A percentile compares a stretch with the other conserved stretches of the same genome.
These are phyloP conservation scores for Sinelater perroti DNA, from an alignment of 2,888 invertebrate genomes.

Conservation along the genomic window DNA sequence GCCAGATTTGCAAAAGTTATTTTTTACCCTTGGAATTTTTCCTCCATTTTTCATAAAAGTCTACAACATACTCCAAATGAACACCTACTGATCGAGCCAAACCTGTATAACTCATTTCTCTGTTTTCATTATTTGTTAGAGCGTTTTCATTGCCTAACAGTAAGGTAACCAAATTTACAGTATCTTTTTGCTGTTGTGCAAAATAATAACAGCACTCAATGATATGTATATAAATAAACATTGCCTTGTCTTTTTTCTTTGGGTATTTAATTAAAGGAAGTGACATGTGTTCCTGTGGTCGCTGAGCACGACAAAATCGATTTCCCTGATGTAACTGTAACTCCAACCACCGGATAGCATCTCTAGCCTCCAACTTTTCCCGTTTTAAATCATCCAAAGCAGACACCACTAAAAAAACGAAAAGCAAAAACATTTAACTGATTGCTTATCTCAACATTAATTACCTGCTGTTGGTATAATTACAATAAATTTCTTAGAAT, in stretches of 20 bases:
- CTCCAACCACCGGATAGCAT: conserved; percentile 94
- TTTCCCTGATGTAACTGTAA: conserved; percentile 86
- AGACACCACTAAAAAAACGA: conserved; percentile 82
- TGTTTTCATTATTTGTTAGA: conserved; percentile 61
- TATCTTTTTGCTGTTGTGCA: conserved; percentile 66
- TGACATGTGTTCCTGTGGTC: conserved; percentile 80
- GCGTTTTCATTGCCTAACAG: conserved; percentile 70
- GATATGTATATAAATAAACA: conserved; percentile 80
- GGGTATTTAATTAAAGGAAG: conserved; percentile 78
- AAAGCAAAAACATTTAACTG: background rate
- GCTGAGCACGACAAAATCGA: conserved; percentile 86
- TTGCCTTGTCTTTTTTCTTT: conserved; percentile 78
- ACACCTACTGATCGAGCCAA: conserved; percentile 84
- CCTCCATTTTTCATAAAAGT: conserved; percentile 88
- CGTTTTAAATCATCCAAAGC: conserved; percentile 89
- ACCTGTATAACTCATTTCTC: conserved; percentile 78
- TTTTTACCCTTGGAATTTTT: conserved; percentile 73
- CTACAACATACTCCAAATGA: conserved; percentile 80
- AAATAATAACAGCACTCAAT: conserved; percentile 86
- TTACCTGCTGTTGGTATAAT: conserved; percentile 88
- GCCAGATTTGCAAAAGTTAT: too few relatives aligned
- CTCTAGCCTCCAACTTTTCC: conserved; percentile 82
- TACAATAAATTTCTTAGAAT: conserved; percentile 84
- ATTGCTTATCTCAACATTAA: background rate
- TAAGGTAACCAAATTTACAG: conserved; percentile 75